Evolutionary conservation across 2,113 vertebrate species (phyloP).

Genomic region (Saguinus imperator): DNA sequence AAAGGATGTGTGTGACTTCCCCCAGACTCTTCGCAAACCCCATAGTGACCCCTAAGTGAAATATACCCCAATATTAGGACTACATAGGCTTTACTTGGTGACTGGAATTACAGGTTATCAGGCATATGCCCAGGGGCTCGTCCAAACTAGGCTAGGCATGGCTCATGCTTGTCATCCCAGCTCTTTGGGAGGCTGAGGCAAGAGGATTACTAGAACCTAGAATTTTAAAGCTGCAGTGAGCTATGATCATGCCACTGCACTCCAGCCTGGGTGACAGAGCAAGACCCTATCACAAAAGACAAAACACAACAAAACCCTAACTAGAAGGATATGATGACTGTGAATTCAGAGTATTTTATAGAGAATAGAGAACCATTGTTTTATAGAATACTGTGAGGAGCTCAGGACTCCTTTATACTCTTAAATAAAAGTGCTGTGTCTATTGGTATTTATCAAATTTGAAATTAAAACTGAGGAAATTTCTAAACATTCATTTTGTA

Average conservation of each 20-base stretch:
- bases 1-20: neutral
- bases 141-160: no score
- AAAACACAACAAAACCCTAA: neutral
- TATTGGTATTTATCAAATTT: neutral
- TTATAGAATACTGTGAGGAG: no score
- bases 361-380: neutral
- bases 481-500: neutral
- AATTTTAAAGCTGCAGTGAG: no score
- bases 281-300: no score
- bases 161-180: no score
- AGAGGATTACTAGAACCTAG: no score
- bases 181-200: no score
- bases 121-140: neutral
- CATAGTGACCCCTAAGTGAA: neutral
- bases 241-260: no score
- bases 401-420: neutral
- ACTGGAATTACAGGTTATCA: neutral
- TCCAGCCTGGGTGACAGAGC: no score
- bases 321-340: neutral
- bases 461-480: neutral
- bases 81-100: neutral
- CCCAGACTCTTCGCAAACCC: neutral
- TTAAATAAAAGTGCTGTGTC: neutral
- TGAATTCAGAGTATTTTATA: neutral
- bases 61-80: neutral